Evolutionary conservation across 2,797 vertebrate species (phyloP), one percentile per base, ranked within the genome.

Genomic region (Lacerta agilis): DNA sequence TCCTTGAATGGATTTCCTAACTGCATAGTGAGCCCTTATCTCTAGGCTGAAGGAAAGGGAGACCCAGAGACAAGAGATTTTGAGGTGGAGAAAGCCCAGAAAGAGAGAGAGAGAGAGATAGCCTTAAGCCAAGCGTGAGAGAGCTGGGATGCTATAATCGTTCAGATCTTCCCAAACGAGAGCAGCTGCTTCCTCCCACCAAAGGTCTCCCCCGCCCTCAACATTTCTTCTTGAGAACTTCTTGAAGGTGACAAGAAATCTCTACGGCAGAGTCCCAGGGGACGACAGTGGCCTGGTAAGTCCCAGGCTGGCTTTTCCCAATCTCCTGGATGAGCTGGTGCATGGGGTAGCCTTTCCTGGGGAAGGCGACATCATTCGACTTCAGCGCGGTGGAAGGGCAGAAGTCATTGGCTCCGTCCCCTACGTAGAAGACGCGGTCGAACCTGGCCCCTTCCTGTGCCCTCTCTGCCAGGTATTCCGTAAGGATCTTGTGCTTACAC

Each of bases 401-500:
- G 97, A 99, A 99, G 94, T 99, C 99, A 76, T 99, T 99, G 95
- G 98, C 98, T 1, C 98, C 99, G 0, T 99, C 99, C 0, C 99
- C 99, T 0, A 99, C 97, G 43, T 99, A 99, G 94, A 99, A 96
- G 5, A 99, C 91, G 85, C 97, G 96, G 95, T 98, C 98, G 86
- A 98, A 99, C 1, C 97, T 97, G 23, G 96, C 97, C 1, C 97
- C 97, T 92, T 99, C 98, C 86, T 96, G 97, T 33, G 97, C 96
- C 89, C 98, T 95, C 94, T 98, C 97, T 0, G 96, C 94, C 93
- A 98, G 96, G 82, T 99, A 99, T 36, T 99, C 98, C 0, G 95
- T 92, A 0, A 99, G 96, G 38, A 98, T 93, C 91, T 97, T 98
- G 86, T 98, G 97, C 94, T 99, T 99, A 97, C 99, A 99, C 98